Evolutionary conservation across 2,888 invertebrate genomes (phyloP), one percentile per base, ranked within the genome.

Genomic region (Pediacus dermestoides): DNA sequence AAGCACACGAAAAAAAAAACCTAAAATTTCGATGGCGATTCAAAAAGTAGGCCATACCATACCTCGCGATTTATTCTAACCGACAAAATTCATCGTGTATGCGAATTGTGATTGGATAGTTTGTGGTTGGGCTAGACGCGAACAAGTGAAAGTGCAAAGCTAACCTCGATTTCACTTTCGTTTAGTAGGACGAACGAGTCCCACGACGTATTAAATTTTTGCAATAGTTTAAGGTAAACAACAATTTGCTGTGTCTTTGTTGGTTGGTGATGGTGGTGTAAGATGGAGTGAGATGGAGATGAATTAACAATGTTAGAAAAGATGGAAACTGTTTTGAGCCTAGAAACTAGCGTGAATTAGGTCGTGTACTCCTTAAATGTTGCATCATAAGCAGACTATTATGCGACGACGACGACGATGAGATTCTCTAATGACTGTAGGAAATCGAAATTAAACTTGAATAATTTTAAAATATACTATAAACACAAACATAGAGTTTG

Each of bases 131-230:
- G 65, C 66, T 68, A 68, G 67, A 68, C 67, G 62, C 60, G 61
- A 64, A 67, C 64, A 67, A 68, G 66, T 70, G 68, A 69, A 70
- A 69, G 68, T 69, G 68, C 64, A 69, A 68, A 68, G 64, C 62
- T 69, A 68, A 68, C 69, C 70, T 68, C 69, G 69, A 69, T 70
- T 70, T 70, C 70, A 70, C 69, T 70, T 70, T 70, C 69, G 65
- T 70, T 68, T 70, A 67, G 69, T 70, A 70, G 68, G 68, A 69
- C 70, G 68, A 67, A 58, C 66, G 67, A 66, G 68, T 69, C 68
- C 68, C 68, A 69, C 68, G 28, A 28, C 28, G 28, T 28, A 28
- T 28, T 28, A 13, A 55, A 53, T 57, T 63, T 60, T 55, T 52
- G 58, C 57, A 53, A 52, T 51, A 42, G 48, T 40, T 51, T 52